Base-by-base conservation (phyloP, 2,888 invertebrate genomes). In the Bombyx huttoni region DNA sequence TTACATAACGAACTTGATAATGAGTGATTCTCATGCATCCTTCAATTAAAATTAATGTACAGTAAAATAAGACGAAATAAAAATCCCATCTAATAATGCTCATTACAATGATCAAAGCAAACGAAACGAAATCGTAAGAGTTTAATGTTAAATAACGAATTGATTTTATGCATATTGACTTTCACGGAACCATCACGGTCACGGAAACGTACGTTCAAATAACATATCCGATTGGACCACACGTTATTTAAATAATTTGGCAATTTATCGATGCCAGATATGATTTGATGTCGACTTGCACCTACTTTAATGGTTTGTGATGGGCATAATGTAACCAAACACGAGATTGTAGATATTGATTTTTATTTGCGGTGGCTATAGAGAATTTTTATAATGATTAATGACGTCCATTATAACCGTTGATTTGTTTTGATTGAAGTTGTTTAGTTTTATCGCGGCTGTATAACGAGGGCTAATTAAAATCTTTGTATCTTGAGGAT, bases 171-270 rank as follows among this genome's bases (percentile, higher is more conserved):
- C 53, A 58, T 63, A 62, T 63, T 59, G 55, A 55, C 58, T 60
- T 60, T 60, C 60, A 58, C 52, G 57, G 57, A 59, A 58, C 55
- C 53, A 54, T 61, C 58, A 61, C 52, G 55, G 52, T 50, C 54
- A 53, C 56, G 59, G 59, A 63, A 63, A 62, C 61, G 58, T 57
- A 54, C 55, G 59, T 64, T 63, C 54, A 55, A 64, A 62, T 62
- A 58, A 62, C 56, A 58, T 58, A 58, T 65, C 54, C 57, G 57
- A 57, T 52, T 53, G 53, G 68, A 69, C 70, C 69, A 69, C 71
- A 73, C 72, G 55, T 65, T 63, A 80, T 81, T 81, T 77, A 70
- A 81, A 82, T 79, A 79, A 79, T 79, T 77, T 69, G 63, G 61
- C 75, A 69, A 76, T 81, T 77, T 76, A 69, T 78, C 66, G 70